These are phyloP conservation scores for Marmota flaviventris DNA, from an alignment of 2,113 vertebrate genomes.

Conservation along the genomic window DNA sequence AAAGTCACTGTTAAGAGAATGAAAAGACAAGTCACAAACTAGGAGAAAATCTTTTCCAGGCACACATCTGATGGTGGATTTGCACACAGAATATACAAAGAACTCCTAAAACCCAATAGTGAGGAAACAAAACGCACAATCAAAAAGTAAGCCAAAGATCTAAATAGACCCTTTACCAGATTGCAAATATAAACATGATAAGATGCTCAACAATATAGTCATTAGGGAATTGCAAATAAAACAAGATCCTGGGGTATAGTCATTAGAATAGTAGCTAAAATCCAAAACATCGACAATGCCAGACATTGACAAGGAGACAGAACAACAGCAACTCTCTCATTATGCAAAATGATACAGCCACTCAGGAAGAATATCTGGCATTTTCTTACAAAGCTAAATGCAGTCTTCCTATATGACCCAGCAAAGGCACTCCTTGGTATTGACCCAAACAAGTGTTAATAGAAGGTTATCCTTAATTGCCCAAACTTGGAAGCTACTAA, in stretches of 20 bases:
- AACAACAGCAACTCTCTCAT: neutral
- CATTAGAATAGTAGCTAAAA: neutral
- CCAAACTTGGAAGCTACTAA: neutral
- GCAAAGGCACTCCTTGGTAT: neutral
- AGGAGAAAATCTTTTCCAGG: neutral
- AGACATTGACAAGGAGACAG: neutral
- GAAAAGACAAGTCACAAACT: constrained; percentile 24
- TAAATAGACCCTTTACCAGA: neutral
- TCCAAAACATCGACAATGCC: neutral
- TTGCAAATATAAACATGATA: neutral
- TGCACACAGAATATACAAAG: neutral
- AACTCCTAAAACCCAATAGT: constrained; percentile 5
- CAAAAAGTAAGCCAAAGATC: neutral
- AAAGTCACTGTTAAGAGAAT: neutral
- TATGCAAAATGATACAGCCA: neutral
- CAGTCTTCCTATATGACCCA: neutral
- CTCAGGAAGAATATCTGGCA: neutral
- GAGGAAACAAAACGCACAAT: neutral
- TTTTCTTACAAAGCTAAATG: neutral
- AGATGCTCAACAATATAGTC: neutral
- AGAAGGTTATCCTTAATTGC: neutral
- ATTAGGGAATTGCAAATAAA: neutral
- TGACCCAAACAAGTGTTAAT: neutral
- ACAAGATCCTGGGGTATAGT: neutral
- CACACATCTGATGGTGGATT: neutral